Conservation (phyloP, 1,140 invertebrate genomes). For the Colletes gigas region DNA sequence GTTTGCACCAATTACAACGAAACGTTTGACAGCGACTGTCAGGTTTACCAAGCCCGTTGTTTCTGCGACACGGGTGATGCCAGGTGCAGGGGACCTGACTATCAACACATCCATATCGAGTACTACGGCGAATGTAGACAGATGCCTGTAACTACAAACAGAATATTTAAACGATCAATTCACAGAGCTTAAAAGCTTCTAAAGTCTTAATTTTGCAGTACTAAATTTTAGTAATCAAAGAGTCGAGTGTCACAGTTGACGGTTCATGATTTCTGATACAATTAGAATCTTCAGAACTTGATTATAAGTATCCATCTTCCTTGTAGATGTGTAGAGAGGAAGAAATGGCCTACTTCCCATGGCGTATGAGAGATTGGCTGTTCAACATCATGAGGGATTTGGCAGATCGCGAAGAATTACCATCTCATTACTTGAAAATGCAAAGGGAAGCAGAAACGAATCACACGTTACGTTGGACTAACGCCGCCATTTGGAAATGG, state of each 20-base stretch:
- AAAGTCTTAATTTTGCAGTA: too few species aligned
- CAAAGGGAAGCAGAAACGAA: slow-evolving; percentile 94
- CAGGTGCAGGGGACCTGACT: slow-evolving; percentile 88
- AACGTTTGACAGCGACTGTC: slow-evolving; percentile 95
- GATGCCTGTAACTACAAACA: slow-evolving; percentile 84
- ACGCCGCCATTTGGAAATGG: slow-evolving; percentile 98
- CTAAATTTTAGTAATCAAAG: background rate
- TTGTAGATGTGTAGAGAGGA: slow-evolving; percentile 88
- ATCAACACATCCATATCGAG: slow-evolving; percentile 94
- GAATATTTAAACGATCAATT: too few species aligned
- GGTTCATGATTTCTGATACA: too few species aligned
- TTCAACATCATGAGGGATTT: slow-evolving; percentile 98
- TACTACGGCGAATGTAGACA: slow-evolving; percentile 93
- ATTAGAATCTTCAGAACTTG: background rate
- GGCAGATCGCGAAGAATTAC: slow-evolving; percentile 93
- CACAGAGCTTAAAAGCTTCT: too few species aligned
- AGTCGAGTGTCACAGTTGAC: background rate
- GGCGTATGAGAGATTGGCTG: slow-evolving; percentile 97
- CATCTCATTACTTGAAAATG: slow-evolving; percentile 92
- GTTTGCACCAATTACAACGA: slow-evolving; percentile 97
- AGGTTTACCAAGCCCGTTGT: slow-evolving; percentile 94
- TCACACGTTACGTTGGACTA: slow-evolving; percentile 91
- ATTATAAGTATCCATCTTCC: background rate
- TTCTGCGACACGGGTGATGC: slow-evolving; percentile 89
- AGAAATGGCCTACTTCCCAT: slow-evolving; percentile 94